Percentiles rank a stretch among this genome's conserved stretches.
Conservation (phyloP, 1,140 invertebrate genomes). For the Brachionus paranguensis region DNA sequence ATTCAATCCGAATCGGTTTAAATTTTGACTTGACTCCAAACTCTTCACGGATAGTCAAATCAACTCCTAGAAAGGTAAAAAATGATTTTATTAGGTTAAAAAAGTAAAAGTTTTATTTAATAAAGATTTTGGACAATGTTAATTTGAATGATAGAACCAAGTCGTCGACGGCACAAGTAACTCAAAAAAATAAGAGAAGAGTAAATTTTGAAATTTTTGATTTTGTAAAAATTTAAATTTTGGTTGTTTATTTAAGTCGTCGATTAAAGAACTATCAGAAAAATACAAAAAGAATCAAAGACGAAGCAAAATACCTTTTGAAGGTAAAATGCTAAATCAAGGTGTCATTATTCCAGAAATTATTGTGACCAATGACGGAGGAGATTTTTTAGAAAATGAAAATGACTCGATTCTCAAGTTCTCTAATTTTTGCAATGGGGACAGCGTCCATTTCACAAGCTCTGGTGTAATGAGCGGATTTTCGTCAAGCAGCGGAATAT, state of each 20-base stretch:
- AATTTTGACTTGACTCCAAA: not conserved
- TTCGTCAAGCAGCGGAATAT: not conserved
- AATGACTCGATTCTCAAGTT: not conserved
- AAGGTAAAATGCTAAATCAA: not conserved
- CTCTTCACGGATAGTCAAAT: not conserved
- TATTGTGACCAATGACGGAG: not conserved
- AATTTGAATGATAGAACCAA: not conserved
- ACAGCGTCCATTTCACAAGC: not conserved
- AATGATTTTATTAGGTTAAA: not conserved
- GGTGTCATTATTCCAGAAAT: not conserved
- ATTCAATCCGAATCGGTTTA: not conserved
- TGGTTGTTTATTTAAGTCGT: not conserved
- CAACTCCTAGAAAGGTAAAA: not conserved
- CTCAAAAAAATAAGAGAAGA: slow-evolving; percentile 11
- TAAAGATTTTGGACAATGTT: not conserved
- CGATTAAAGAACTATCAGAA: not conserved
- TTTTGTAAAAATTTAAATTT: not conserved
- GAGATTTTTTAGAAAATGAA: not conserved
- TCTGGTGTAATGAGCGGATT: not conserved
- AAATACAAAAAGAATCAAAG: slow-evolving; percentile 1
- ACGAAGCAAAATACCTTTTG: not conserved
- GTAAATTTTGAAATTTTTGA: not conserved
- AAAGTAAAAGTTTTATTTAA: not conserved
- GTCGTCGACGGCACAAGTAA: not conserved
- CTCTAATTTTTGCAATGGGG: not conserved